phyloP scores from a whole-genome alignment of 2,797 vertebrate genomes.

The Acanthiza pusilla region DNA sequence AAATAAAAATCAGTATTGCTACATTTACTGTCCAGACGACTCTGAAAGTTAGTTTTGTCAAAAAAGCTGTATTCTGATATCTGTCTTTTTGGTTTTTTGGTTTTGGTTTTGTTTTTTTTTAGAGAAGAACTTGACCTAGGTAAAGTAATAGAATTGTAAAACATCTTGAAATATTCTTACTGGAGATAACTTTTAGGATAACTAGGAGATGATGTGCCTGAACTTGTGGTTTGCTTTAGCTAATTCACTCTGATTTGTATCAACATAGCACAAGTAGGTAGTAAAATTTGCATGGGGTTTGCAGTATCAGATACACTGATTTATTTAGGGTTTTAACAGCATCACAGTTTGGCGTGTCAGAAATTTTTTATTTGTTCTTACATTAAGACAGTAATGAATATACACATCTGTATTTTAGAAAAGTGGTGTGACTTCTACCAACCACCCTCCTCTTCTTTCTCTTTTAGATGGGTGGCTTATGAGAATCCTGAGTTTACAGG shows the following conservation, averaged over 20 bases:
- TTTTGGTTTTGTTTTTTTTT: background rate
- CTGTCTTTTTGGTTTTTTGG: background rate
- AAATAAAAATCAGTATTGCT: background rate
- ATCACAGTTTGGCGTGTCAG: background rate
- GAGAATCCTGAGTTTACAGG: slow-evolving; percentile 90
- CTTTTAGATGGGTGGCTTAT: slow-evolving; percentile 90
- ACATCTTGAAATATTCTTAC: background rate
- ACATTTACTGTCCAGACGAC: background rate
- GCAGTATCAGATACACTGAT: background rate
- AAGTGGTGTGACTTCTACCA: background rate
- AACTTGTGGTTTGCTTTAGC: background rate
- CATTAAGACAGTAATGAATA: background rate
- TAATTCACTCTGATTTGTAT: background rate
- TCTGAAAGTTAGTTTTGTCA: background rate
- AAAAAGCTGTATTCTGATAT: background rate
- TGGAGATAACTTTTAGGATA: background rate
- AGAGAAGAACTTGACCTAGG: background rate
- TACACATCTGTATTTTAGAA: background rate
- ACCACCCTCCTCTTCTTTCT: background rate
- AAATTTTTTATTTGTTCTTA: background rate
- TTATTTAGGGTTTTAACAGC: background rate
- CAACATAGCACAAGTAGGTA: background rate
- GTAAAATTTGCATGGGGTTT: background rate
- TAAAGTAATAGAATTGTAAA: background rate
- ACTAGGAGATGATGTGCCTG: background rate